These are phyloP conservation scores for Trogon melanurus DNA, from an alignment of 2,113 vertebrate genomes.

Conservation along the genomic window DNA sequence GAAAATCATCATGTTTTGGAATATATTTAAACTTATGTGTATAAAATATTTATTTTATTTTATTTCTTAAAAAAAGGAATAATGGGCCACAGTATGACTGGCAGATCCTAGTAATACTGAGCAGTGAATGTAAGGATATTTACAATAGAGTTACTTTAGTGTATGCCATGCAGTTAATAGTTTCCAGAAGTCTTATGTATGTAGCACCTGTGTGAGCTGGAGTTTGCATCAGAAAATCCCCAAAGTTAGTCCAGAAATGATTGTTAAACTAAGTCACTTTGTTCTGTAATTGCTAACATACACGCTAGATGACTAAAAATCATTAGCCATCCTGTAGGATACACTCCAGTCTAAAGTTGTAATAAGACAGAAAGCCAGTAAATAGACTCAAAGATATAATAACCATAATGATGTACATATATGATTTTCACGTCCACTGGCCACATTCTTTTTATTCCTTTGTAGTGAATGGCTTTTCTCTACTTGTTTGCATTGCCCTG, in stretches of 20 bases:
- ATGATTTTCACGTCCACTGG: neutral
- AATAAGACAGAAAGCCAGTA: neutral
- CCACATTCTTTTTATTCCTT: neutral
- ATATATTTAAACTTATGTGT: neutral
- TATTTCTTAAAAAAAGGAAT: neutral
- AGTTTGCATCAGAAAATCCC: neutral
- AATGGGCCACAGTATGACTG: neutral
- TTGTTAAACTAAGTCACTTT: neutral
- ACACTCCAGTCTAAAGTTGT: neutral
- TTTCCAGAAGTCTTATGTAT: neutral
- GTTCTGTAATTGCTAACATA: neutral
- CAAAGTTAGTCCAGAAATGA: neutral
- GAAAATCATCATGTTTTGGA: neutral
- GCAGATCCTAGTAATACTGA: neutral
- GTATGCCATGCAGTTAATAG: neutral
- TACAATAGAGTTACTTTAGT: neutral
- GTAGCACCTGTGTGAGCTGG: neutral
- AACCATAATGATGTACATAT: neutral
- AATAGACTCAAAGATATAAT: neutral
- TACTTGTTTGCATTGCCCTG: neutral
- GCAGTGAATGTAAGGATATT: neutral
- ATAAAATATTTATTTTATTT: neutral
- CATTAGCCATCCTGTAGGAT: neutral
- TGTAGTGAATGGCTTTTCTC: neutral
- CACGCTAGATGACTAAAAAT: neutral